phyloP scores from a whole-genome alignment of 2,797 vertebrate species.

The Glossophaga mutica region DNA sequence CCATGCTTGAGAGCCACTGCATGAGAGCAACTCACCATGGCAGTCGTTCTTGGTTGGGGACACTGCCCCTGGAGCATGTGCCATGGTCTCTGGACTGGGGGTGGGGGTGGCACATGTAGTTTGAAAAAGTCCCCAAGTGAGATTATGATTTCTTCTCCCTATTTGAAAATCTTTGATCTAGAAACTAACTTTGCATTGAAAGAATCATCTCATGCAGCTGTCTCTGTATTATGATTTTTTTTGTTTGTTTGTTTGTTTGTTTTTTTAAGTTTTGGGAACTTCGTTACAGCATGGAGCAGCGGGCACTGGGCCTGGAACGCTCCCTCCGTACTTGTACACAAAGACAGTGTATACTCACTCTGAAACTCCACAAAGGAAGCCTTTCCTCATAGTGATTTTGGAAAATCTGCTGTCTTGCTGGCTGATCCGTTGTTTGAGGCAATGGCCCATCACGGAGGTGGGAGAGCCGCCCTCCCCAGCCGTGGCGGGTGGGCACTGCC shows the following conservation, averaged over 20 bases:
- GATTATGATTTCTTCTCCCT: background rate
- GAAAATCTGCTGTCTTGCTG: background rate
- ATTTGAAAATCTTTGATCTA: background rate
- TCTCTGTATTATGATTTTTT: background rate
- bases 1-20: background rate
- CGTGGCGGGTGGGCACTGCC: no score
- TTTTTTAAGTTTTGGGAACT: background rate
- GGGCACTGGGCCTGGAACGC: background rate
- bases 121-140: background rate
- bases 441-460: no score
- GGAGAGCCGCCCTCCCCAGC: background rate
- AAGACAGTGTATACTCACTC: background rate
- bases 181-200: background rate
- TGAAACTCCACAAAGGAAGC: background rate
- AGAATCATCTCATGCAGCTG: background rate
- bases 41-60: background rate
- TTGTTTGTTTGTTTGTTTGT: no score
- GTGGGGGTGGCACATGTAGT: background rate
- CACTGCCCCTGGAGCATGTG: background rate
- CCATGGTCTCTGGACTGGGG: background rate
- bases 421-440: background rate
- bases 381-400: background rate
- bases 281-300: background rate
- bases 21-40: background rate
- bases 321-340: background rate